Base-by-base conservation (phyloP, 2,888 invertebrate genomes). In the Adela reaumurella region DNA sequence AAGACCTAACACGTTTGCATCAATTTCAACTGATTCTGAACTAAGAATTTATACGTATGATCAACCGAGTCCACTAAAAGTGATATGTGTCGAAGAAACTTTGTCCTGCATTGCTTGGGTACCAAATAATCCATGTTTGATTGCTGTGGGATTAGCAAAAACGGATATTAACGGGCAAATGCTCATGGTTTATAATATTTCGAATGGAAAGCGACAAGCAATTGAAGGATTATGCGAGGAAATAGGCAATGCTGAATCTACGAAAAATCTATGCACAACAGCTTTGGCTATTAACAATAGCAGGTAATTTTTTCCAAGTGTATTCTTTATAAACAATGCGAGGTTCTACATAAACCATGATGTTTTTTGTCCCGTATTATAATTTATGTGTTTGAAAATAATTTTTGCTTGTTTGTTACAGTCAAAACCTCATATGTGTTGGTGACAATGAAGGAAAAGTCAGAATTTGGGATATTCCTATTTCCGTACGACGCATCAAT, bases 11-110 rank as follows among this genome's bases (percentile, higher is more conserved):
- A 52, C 72, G 0, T 70, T 76, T 20, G 65, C 67, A 0, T 70
- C 76, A 0, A 57, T 74, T 3, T 70, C 74, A 0, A 69, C 70
- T 42, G 74, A 74, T 46, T 68, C 74, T 0, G 76, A 76, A 54
- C 41, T 76, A 19, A 58, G 72, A 3, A 53, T 78, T 1, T 76
- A 73, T 52, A 64, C 71, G 53, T 60, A 76, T 0, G 61, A 59
- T 8, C 73, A 72, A 51, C 49, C 55, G 0, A 57, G 59, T 46
- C 73, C 74, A 2, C 51, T 78, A 48, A 74, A 69, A 66, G 77
- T 76, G 3, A 54, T 70, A 2, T 63, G 62, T 18, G 51, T 74
- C 2, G 69, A 72, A 10, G 53, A 52, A 0, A 56, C 67, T 0
- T 58, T 71, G 24, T 66, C 72, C 1, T 68, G 70, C 55, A 62